Conservation (phyloP, 2,888 invertebrate species). For the Lasioglossum calceatum region DNA sequence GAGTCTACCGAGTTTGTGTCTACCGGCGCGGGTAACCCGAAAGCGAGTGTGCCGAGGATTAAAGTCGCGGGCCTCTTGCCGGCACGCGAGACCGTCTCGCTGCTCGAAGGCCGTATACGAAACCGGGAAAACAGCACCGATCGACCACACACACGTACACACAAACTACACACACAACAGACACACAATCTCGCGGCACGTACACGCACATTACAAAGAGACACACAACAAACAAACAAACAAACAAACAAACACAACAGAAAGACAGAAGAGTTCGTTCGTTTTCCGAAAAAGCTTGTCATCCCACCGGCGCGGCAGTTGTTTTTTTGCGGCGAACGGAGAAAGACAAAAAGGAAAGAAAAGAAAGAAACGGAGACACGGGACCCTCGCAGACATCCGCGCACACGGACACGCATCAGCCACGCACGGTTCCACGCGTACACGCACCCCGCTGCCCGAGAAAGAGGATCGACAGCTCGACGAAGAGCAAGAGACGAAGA, state of each 20-base stretch:
- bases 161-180: not conserved
- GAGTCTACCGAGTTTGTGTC: slow-evolving; percentile 83
- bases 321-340: not conserved
- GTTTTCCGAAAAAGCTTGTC: not conserved
- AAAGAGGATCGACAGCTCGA: not conserved
- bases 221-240: not conserved
- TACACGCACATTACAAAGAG: not conserved
- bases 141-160: not conserved
- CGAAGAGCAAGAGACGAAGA: not conserved
- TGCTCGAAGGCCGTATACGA: slow-evolving; percentile 66
- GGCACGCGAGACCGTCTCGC: slow-evolving; percentile 77
- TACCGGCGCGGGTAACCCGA: slow-evolving; percentile 80
- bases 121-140: slow-evolving; percentile 25
- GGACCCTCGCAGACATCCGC: not conserved
- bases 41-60: slow-evolving; percentile 78
- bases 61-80: slow-evolving; percentile 77
- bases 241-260: not conserved
- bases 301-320: not conserved
- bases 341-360: not conserved
- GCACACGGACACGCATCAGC: not conserved
- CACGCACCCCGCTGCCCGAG: not conserved
- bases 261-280: not conserved
- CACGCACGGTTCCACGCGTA: not conserved
- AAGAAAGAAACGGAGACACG: not conserved
- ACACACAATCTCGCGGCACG: not conserved